Conservation (phyloP, 2,113 vertebrate genomes). For the Macquaria australasica region DNA sequence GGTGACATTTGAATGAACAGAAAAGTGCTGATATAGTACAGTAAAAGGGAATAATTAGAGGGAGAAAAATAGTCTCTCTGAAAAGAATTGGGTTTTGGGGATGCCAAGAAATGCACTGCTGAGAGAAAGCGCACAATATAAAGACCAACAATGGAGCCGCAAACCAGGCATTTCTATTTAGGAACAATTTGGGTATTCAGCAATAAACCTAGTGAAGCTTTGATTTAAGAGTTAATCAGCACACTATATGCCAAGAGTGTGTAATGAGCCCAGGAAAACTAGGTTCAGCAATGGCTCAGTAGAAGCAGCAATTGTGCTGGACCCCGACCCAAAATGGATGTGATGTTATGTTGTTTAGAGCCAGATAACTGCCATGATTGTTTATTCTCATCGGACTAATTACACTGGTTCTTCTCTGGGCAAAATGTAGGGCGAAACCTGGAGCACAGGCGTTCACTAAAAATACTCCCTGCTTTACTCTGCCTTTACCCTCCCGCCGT, state of each 20-base stretch:
- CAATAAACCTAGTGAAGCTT: constrained; percentile 56
- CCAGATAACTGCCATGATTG: constrained; percentile 71
- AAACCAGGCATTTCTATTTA: constrained; percentile 51
- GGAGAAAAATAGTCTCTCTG: neutral
- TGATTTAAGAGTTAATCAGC: constrained; percentile 73
- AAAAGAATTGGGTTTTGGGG: constrained; percentile 15
- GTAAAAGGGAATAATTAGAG: constrained; percentile 48
- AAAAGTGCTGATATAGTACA: constrained; percentile 43
- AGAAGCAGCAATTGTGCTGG: constrained; percentile 66
- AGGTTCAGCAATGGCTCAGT: constrained; percentile 43
- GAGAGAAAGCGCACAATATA: constrained; percentile 19
- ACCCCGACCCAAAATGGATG: constrained; percentile 66
- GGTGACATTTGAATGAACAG: constrained; percentile 46
- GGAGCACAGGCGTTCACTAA: constrained; percentile 37
- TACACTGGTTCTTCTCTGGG: constrained; percentile 55
- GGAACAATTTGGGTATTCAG: constrained; percentile 67
- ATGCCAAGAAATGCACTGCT: constrained; percentile 49
- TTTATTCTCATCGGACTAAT: constrained; percentile 78
- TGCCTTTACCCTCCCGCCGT: constrained; percentile 12
- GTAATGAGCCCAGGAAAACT: constrained; percentile 68
- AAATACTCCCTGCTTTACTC: constrained; percentile 40
- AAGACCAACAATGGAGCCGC: constrained; percentile 53
- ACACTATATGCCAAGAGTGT: constrained; percentile 49
- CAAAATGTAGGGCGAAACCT: constrained; percentile 31
- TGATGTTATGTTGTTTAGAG: constrained; percentile 66